Percentiles rank a stretch among this genome's conserved stretches.
These are phyloP conservation scores for Temnothorax nylanderi DNA, from an alignment of 1,140 invertebrate genomes.

Conservation along the genomic window DNA sequence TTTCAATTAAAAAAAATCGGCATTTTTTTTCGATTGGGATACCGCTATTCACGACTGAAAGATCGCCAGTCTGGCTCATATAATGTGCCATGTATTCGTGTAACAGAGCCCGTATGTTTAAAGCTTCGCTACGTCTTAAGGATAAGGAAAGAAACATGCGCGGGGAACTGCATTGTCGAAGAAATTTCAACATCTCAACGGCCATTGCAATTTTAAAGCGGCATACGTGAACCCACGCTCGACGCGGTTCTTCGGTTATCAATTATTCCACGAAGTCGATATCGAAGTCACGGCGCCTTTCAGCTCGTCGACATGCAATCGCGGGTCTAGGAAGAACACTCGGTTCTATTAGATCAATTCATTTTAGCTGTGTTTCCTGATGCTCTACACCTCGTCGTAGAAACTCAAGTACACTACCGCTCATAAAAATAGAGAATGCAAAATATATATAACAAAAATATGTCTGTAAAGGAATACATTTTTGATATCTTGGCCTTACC, in stretches of 20 bases:
- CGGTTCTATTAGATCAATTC: conserved; percentile 28
- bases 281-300: conserved; percentile 30
- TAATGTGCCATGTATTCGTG: not conserved
- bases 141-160: not conserved
- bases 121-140: not conserved
- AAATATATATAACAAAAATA: not conserved
- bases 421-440: not conserved
- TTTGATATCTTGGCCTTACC: not conserved
- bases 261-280: conserved; percentile 39
- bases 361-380: not conserved
- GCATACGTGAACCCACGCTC: conserved; percentile 11
- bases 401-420: not conserved
- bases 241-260: conserved; percentile 31
- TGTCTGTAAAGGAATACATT: not conserved
- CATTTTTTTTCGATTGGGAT: not conserved
- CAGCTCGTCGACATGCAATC: conserved; percentile 29
- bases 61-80: not conserved
- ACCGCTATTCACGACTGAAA: conserved; percentile 13
- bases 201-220: conserved; percentile 41
- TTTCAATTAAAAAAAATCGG: conserved; percentile 30
- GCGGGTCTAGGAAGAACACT: not conserved
- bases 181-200: conserved; percentile 39
- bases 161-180: conserved; percentile 2
- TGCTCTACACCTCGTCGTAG: not conserved
- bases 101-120: not conserved